Evolutionary conservation across 2,797 vertebrate genomes (phyloP), one percentile per base, ranked within the genome.

Genomic region (Aplochiton taeniatus): DNA sequence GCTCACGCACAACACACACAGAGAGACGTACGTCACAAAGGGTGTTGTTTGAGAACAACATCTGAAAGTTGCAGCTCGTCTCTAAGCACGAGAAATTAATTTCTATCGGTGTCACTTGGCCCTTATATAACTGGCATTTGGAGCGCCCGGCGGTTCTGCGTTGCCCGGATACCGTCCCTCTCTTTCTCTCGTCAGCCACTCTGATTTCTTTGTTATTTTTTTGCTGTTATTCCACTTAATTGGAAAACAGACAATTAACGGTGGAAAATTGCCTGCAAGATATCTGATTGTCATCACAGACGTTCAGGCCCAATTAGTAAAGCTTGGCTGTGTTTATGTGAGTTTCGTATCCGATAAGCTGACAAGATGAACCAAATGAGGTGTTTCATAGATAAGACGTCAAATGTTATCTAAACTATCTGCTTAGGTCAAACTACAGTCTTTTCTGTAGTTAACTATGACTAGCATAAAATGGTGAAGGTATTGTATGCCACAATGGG

Each of bases 101-200:
- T 73, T 75, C 69, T 58, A 74, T 49, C 65, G 60, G 61, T 72
- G 71, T 53, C 58, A 61, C 72, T 60, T 79, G 63, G 54, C 67
- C 65, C 75, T 81, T 81, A 78, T 50, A 43, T 81, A 83, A 83
- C 65, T 76, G 78, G 72, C 70, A 76, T 80, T 81, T 80, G 49
- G 11, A 48, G 13, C 20, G 51, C 65, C 49, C 52, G n/a, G n/a
- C n/a, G n/a, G n/a, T n/a, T 54, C 66, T 58, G 59, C 45, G 43
- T 67, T 49, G 54, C 58, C 62, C 54, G 20, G 61, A 31, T 67
- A 18, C 6, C 13, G 41, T 17, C 46, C 19, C 54, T 58, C 51
- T 18, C 41, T 63, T 63, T 56, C 46, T 18, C 1, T 4, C 1
- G 11, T n/a, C n/a, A n/a, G n/a, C n/a, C n/a, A 10, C 41, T 11